phyloP scores from a whole-genome alignment of 2,113 vertebrate genomes.

The Ia io region DNA sequence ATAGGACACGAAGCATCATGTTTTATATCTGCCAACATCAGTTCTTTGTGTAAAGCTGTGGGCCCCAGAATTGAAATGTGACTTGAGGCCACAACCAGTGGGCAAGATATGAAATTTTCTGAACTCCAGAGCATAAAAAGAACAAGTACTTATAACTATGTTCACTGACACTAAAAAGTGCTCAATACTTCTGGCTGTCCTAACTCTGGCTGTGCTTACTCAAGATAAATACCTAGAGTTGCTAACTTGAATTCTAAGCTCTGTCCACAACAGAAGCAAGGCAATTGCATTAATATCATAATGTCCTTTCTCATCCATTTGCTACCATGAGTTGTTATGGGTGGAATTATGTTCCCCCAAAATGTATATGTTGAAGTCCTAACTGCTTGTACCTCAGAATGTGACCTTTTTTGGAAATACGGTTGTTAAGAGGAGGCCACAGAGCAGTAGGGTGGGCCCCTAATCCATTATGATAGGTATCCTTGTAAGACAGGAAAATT shows the following conservation, averaged over 20 bases:
- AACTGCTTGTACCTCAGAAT: background rate
- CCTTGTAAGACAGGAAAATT: background rate
- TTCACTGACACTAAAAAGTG: slow-evolving; percentile 2
- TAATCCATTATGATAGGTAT: background rate
- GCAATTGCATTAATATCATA: background rate
- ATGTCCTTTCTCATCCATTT: background rate
- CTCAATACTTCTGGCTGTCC: background rate
- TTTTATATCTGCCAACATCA: background rate
- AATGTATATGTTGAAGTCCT: background rate
- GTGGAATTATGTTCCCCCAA: rapidly evolving
- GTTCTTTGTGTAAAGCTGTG: background rate
- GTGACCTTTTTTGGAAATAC: background rate
- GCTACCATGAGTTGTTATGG: background rate
- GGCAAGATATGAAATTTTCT: background rate
- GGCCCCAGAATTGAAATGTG: background rate
- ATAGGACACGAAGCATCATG: background rate
- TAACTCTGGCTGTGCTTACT: background rate
- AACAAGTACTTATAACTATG: background rate
- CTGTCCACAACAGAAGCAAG: background rate
- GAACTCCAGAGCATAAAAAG: background rate
- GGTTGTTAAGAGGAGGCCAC: background rate
- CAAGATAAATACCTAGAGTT: background rate
- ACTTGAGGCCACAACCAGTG: background rate
- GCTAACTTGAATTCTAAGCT: background rate
- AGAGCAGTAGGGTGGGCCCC: background rate